phyloP scores from a whole-genome alignment of 2,888 invertebrate species.

The Eucera pruinosa region DNA sequence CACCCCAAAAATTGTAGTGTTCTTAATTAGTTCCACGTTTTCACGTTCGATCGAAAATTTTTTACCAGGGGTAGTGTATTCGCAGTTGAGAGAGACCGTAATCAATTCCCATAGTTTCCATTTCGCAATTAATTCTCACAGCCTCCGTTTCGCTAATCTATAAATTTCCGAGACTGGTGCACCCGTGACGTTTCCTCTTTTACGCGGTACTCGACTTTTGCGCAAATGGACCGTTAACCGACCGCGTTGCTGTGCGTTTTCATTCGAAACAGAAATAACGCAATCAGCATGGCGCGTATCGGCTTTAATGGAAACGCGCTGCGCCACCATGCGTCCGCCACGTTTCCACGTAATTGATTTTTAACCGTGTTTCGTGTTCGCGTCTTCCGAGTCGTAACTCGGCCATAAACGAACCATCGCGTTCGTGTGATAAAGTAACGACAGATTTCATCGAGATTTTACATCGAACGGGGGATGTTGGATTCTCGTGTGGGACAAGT shows the following conservation, averaged over 20 bases:
- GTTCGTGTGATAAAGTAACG: constrained; percentile 23
- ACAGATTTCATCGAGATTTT: constrained; percentile 10
- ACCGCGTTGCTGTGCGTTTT: constrained; percentile 37
- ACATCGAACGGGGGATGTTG: not conserved
- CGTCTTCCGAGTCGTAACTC: constrained; percentile 22
- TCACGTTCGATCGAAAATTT: too few species aligned
- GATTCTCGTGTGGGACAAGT: constrained; percentile 5
- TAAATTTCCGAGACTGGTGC: not conserved
- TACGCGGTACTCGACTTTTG: constrained; percentile 6
- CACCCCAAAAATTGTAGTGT: too few species aligned
- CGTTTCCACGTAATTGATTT: constrained; percentile 48
- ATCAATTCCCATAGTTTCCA: not conserved
- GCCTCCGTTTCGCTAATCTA: not conserved
- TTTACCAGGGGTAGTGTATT: not conserved
- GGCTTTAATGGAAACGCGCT: constrained; percentile 14
- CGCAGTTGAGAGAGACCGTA: not conserved
- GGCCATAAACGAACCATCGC: constrained; percentile 39
- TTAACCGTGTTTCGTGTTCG: constrained; percentile 35
- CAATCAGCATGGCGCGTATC: constrained; percentile 48
- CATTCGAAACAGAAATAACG: constrained; percentile 56
- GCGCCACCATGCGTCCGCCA: not conserved
- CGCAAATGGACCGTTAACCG: constrained; percentile 54
- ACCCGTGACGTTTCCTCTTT: constrained; percentile 15
- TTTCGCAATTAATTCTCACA: not conserved
- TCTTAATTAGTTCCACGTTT: too few species aligned